These are phyloP conservation scores for Pterophyllum scalare DNA, from an alignment of 2,113 vertebrate species.

Conservation along the genomic window DNA sequence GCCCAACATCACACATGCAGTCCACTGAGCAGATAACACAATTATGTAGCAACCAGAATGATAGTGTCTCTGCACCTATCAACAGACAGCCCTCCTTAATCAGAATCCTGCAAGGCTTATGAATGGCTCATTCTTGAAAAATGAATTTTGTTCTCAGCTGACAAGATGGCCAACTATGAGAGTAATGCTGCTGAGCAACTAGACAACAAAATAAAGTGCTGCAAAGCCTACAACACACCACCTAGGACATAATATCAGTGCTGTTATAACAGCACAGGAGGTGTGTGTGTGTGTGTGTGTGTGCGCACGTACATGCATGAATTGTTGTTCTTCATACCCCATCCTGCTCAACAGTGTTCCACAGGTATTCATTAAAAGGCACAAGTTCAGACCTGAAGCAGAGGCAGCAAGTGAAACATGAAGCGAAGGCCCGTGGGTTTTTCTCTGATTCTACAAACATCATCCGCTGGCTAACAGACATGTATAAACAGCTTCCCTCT, in stretches of 20 bases:
- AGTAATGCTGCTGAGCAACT: constrained; percentile 33
- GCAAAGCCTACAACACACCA: not conserved
- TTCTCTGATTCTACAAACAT: constrained; percentile 22
- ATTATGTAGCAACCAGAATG: constrained; percentile 33
- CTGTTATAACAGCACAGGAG: constrained; percentile 14
- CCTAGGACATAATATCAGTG: not conserved
- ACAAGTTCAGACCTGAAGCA: constrained; percentile 74
- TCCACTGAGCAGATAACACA: constrained; percentile 27
- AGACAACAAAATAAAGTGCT: constrained; percentile 10
- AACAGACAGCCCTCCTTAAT: not conserved
- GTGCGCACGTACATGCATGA: not conserved
- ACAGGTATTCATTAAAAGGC: constrained; percentile 67
- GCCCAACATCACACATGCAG: not conserved
- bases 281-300: constrained; percentile 3
- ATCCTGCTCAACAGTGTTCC: constrained; percentile 18
- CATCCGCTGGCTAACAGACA: constrained; percentile 37
- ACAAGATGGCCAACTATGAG: constrained; percentile 19
- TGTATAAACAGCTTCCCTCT: constrained; percentile 62
- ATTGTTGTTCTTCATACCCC: constrained; percentile 25
- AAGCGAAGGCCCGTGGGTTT: constrained; percentile 55
- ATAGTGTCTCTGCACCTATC: not conserved
- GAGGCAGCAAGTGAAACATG: constrained; percentile 63
- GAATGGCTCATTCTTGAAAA: not conserved
- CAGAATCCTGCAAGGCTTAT: not conserved
- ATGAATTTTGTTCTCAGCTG: constrained; percentile 37